Percentiles rank a stretch among this genome's conserved stretches.
Evolutionary conservation across 2,888 invertebrate species (phyloP).

Genomic region (Alsophila aescularia): DNA sequence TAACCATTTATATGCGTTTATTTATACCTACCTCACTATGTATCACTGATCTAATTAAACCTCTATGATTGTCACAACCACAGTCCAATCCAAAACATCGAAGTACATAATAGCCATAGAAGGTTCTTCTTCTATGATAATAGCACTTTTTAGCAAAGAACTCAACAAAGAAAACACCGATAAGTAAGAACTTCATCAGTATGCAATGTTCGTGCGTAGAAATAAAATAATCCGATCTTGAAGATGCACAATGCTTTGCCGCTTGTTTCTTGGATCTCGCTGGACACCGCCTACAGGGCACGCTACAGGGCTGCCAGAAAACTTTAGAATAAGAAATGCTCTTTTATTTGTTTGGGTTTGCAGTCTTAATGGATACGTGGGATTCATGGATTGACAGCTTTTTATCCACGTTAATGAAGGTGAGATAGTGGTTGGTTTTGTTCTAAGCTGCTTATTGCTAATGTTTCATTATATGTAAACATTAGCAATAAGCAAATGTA

Average conservation of each 20-base stretch:
- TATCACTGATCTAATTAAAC: too few relatives aligned
- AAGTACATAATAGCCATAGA: not conserved
- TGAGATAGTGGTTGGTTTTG: not conserved
- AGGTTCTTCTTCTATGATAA: too few relatives aligned
- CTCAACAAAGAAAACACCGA: conserved; percentile 27
- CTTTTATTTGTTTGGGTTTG: conserved; percentile 15
- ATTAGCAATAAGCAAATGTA: too few relatives aligned
- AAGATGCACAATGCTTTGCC: conserved; percentile 40
- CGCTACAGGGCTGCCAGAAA: conserved; percentile 20
- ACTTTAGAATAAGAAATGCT: conserved; percentile 8
- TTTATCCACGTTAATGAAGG: conserved; percentile 1
- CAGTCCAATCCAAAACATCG: conserved; percentile 15
- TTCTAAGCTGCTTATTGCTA: not conserved
- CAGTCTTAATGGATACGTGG: conserved; percentile 21
- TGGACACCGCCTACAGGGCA: conserved; percentile 22
- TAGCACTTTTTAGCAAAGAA: conserved; percentile 23
- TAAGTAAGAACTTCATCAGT: conserved; percentile 42
- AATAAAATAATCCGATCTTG: conserved; percentile 45
- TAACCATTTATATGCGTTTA: too few relatives aligned
- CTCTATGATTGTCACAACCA: not conserved
- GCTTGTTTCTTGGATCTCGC: conserved; percentile 14
- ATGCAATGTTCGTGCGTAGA: conserved; percentile 44
- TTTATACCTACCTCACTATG: not conserved
- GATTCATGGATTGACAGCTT: conserved; percentile 8
- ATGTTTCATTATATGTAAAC: not conserved